Evolutionary conservation across 1,140 invertebrate species (phyloP).

Genomic region (Papilio xuthus): DNA sequence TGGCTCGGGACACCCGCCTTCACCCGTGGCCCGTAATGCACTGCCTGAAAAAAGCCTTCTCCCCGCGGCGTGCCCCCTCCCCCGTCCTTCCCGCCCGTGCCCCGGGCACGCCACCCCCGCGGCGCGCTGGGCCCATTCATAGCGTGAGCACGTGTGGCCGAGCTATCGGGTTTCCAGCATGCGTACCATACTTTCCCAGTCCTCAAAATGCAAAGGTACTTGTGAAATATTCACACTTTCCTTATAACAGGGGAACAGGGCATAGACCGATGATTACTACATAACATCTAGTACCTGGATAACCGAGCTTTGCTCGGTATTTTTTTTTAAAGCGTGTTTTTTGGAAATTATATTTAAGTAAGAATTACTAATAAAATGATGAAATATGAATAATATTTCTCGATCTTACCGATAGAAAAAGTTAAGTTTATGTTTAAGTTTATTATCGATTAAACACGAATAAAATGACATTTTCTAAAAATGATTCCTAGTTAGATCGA

Average conservation of each 20-base stretch:
- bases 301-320: no score
- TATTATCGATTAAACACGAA: no score
- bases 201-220: constrained; percentile 11
- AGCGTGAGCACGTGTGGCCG: constrained; percentile 71
- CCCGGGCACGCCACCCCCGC: constrained; percentile 35
- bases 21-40: constrained; percentile 55
- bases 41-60: constrained; percentile 78
- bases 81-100: constrained; percentile 49
- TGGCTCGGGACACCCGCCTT: constrained; percentile 57
- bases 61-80: constrained; percentile 46
- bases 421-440: no score
- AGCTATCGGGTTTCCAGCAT: constrained; percentile 64
- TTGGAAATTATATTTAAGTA: no score
- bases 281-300: no score
- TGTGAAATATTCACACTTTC: constrained; percentile 24
- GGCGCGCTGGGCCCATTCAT: constrained; percentile 69
- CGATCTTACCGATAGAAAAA: no score
- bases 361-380: no score
- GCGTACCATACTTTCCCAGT: constrained; percentile 70
- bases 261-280: background rate
- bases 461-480: no score
- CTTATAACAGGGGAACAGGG: background rate
- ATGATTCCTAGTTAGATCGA: no score
- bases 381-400: no score
- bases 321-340: no score